Percentiles rank a stretch among this genome's conserved stretches.
Evolutionary conservation across 2,888 invertebrate species (phyloP).

Genomic region (Helobdella robusta): DNA sequence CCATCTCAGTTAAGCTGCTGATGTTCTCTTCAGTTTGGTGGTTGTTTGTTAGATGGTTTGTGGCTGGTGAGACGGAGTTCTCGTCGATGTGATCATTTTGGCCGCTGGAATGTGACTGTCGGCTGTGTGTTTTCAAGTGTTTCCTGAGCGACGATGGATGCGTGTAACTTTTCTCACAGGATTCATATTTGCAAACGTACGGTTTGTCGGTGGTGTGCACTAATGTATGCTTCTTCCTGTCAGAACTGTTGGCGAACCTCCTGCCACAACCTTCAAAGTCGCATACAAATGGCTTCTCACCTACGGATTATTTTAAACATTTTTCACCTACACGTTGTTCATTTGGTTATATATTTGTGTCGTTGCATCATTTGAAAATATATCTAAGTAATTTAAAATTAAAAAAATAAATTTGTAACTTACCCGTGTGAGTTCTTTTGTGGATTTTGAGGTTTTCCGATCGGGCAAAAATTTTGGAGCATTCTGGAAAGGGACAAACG

Average conservation of each 20-base stretch:
- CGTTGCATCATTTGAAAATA: neutral
- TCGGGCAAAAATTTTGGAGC: conserved; percentile 94
- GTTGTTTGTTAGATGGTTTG: no score
- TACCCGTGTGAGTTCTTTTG: conserved; percentile 95
- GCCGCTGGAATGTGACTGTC: no score
- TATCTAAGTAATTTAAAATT: neutral
- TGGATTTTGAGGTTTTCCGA: conserved; percentile 98
- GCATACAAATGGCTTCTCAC: conserved; percentile 9
- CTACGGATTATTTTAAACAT: neutral
- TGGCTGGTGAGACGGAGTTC: no score
- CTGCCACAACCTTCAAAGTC: neutral
- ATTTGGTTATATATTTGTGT: neutral
- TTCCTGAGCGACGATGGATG: conserved; percentile 8
- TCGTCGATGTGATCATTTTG: no score
- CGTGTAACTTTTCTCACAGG: neutral
- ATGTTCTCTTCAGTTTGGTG: no score
- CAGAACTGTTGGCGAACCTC: conserved; percentile 13
- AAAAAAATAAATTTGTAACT: conserved; percentile 54
- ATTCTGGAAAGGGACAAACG: conserved; percentile 93
- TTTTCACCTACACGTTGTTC: neutral
- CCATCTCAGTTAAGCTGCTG: no score
- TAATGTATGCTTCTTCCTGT: conserved; percentile 8
- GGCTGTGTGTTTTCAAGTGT: conserved; percentile 1
- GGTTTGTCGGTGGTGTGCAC: neutral
- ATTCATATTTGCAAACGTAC: neutral